Conservation (phyloP, 2,888 invertebrate genomes). For the Stenodema calcarata region DNA sequence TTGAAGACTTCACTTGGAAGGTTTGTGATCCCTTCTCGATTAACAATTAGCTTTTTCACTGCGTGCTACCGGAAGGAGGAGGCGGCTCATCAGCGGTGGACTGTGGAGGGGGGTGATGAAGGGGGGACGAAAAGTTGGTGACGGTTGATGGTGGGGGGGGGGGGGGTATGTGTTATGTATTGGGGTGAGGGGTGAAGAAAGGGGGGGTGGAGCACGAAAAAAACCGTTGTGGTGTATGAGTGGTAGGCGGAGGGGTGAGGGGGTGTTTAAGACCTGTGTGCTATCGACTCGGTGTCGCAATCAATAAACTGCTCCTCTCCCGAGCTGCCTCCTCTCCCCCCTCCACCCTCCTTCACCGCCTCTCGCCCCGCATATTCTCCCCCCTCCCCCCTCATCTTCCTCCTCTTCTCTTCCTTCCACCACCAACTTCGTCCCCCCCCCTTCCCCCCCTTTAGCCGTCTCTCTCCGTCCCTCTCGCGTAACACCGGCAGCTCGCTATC, state of each 20-base stretch:
- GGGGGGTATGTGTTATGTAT: neutral
- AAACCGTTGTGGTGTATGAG: neutral
- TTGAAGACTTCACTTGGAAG: neutral
- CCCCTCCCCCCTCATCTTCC: conserved; percentile 34
- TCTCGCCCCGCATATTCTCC: conserved; percentile 32
- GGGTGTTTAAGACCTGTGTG: conserved; percentile 52
- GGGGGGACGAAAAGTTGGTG: neutral
- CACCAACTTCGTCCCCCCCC: neutral
- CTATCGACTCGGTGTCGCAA: conserved; percentile 52
- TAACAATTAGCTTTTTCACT: conserved; percentile 26
- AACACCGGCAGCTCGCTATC: conserved; percentile 3
- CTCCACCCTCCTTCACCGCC: neutral
- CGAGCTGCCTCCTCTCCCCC: neutral
- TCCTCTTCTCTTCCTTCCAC: no score
- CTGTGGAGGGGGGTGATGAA: neutral
- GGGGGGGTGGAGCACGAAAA: neutral
- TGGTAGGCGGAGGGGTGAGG: neutral
- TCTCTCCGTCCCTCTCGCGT: conserved; percentile 10
- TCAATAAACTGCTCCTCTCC: conserved; percentile 50
- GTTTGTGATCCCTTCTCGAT: conserved; percentile 25
- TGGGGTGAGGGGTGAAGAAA: no score
- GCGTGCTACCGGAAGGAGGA: neutral
- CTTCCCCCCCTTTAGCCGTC: neutral
- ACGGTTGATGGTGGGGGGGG: neutral
- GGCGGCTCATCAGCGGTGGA: neutral